phyloP scores from a whole-genome alignment of 2,797 vertebrate species.

The Arnoldichthys spilopterus region DNA sequence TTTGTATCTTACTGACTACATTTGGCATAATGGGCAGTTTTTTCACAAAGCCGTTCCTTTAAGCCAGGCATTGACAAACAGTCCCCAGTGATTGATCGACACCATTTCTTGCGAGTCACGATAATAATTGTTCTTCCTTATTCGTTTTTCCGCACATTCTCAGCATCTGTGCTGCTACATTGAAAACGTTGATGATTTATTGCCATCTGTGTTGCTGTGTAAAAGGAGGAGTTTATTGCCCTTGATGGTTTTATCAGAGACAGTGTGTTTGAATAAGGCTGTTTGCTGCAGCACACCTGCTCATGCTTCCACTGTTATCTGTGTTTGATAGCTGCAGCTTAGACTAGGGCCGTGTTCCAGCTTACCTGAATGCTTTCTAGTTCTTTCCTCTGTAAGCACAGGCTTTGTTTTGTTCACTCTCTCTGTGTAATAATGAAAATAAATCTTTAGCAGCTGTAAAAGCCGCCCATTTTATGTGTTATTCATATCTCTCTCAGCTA shows the following conservation, averaged over 20 bases:
- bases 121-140: neutral
- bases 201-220: slow-evolving; percentile 6
- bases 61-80: neutral
- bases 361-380: slow-evolving; percentile 39
- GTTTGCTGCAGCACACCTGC: slow-evolving; percentile 67
- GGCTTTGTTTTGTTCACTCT: slow-evolving; percentile 8
- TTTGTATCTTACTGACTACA: neutral
- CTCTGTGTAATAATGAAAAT: neutral
- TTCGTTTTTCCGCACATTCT: neutral
- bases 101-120: neutral
- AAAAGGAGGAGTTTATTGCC: slow-evolving; percentile 3
- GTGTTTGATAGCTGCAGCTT: slow-evolving; percentile 60
- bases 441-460: slow-evolving; percentile 20
- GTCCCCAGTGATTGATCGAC: neutral
- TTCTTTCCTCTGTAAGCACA: slow-evolving; percentile 27
- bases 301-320: slow-evolving; percentile 68
- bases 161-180: neutral
- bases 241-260: slow-evolving; percentile 26
- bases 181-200: slow-evolving; percentile 1
- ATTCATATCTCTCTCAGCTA: neutral
- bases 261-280: slow-evolving; percentile 36
- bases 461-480: slow-evolving; percentile 7
- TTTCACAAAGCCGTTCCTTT: neutral
- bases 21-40: neutral
- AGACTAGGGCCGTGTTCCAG: slow-evolving; percentile 56